Evolutionary conservation across 2,113 vertebrate genomes (phyloP), one percentile per base, ranked within the genome.

Genomic region (Ifrita kowaldi): DNA sequence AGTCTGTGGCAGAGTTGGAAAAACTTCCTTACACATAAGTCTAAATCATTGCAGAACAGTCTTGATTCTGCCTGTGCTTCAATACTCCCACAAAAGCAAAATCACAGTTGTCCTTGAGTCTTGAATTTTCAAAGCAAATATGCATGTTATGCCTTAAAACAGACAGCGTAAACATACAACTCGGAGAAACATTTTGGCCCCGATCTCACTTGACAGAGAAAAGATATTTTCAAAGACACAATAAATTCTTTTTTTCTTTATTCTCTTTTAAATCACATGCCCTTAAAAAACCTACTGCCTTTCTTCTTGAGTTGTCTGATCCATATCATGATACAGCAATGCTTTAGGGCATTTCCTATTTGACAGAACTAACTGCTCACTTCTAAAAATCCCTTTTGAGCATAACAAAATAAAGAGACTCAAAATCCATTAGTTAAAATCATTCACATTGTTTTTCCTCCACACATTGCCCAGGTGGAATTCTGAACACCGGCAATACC

Each of bases 51-150:
- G 76, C 55, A 75, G 28, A 78, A 89, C 16, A 82, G 20, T 79
- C 67, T 67, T 67, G 33, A 90, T 35, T 84, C 59, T 86, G 53
- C 35, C 50, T 77, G 33, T 86, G 55, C 28, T 65, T 76, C 44
- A 83, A 37, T 10, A 16, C 21, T 82, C 26, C 53, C 27, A 78
- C 27, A 93, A 93, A 94, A 87, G 35, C 13, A 81, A 88, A 81
- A 84, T 64, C 64, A 70, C n/a, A 84, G 32, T 21, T 78, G 33
- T 78, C 57, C 78, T 65, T 68, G 13, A 30, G 62, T 41, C 52
- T 49, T 46, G 19, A 15, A 85, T 93, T 94, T 90, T 96, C 76
- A 80, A 89, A 89, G 33, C 26, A 95, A 88, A 87, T 56, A 74
- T 41, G 56, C 23, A 44, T 30, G 37, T 32, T 90, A 53, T 81